phyloP scores from a whole-genome alignment of 2,888 invertebrate species.

The Trilocha varians region DNA sequence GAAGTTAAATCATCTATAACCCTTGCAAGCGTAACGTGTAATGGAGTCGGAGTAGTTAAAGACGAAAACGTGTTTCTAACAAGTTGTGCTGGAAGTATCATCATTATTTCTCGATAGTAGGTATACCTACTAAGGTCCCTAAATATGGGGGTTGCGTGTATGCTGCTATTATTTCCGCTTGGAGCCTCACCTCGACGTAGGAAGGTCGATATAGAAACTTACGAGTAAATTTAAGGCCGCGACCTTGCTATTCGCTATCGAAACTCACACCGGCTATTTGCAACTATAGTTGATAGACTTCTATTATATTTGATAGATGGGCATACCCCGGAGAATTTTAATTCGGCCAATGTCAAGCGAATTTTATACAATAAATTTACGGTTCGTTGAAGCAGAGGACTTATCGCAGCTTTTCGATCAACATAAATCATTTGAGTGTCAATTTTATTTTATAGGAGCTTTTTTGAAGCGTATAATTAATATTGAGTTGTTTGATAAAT shows the following conservation, averaged over 20 bases:
- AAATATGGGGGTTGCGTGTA: conserved; percentile 51
- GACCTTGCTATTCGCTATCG: conserved; percentile 25
- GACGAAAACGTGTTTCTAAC: background rate
- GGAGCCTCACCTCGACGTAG: conserved; percentile 47
- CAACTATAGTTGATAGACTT: conserved; percentile 1
- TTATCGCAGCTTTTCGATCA: no score
- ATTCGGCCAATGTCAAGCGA: background rate
- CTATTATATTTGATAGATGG: background rate
- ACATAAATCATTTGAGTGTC: no score
- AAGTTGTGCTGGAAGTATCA: conserved; percentile 4
- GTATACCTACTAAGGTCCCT: conserved; percentile 15
- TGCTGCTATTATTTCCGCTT: conserved; percentile 43
- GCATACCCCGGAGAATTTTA: background rate
- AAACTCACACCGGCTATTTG: conserved; percentile 15
- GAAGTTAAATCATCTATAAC: background rate
- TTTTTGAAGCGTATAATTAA: no score
- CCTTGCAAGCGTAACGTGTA: background rate
- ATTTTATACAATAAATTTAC: background rate
- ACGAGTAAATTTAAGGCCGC: conserved; percentile 36
- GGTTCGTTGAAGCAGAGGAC: background rate
- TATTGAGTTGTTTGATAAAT: no score
- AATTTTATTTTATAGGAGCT: no score
- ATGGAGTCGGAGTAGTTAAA: background rate
- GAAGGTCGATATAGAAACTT: conserved; percentile 41
- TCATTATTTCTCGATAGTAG: conserved; percentile 25